Percentiles rank a stretch among this genome's conserved stretches.
Evolutionary conservation across 2,113 vertebrate species (phyloP).

Genomic region (Myanophis thanlyinensis): DNA sequence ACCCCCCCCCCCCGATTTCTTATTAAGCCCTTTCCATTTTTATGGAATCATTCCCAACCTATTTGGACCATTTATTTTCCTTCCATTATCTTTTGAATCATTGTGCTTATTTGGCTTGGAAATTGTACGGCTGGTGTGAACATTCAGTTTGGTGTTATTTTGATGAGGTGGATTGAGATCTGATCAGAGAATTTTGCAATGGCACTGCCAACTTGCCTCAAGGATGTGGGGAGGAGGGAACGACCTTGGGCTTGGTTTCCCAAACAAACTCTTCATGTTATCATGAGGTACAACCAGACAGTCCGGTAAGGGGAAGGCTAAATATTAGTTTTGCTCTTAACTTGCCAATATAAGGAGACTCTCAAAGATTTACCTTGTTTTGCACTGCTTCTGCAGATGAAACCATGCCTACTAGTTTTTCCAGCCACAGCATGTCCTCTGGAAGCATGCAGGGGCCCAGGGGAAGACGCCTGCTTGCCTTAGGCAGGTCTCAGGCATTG

Average conservation of each 20-base stretch:
- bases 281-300: background rate
- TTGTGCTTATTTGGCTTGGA: background rate
- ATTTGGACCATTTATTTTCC: background rate
- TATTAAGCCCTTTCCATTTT: background rate
- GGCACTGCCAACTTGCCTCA: background rate
- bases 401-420: slow-evolving; percentile 25
- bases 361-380: background rate
- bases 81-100: background rate
- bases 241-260: background rate
- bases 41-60: background rate
- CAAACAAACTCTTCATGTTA: slow-evolving; percentile 7
- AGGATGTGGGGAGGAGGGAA: background rate
- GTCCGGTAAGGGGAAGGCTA: background rate
- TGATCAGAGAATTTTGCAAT: background rate
- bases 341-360: slow-evolving; percentile 12
- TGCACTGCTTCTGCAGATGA: background rate
- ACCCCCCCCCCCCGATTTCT: background rate
- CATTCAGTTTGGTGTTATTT: background rate
- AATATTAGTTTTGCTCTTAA: background rate
- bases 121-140: background rate
- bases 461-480: background rate
- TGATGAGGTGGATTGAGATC: background rate
- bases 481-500: slow-evolving; percentile 45
- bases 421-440: background rate
- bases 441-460: slow-evolving; percentile 4